Conservation (phyloP, 1,140 invertebrate species). For the Caenorhabditis inopinata region DNA sequence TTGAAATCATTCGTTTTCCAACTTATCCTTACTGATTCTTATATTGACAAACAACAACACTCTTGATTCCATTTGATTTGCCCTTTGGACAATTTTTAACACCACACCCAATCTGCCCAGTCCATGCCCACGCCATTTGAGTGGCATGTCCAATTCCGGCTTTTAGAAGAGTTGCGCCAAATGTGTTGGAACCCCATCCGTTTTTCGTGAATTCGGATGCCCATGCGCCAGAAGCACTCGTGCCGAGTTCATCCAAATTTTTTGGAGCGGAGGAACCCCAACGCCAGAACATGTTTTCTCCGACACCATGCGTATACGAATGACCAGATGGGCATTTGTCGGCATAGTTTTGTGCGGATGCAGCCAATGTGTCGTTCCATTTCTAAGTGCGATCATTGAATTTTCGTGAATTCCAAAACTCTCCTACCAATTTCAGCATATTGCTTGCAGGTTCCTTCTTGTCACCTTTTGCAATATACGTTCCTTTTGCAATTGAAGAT, state of each 20-base stretch:
- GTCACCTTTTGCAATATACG: constrained; percentile 15
- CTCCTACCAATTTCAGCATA: constrained; percentile 18
- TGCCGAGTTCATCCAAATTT: neutral
- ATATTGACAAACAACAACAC: neutral
- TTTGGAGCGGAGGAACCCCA: neutral
- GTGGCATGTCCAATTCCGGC: constrained; percentile 39
- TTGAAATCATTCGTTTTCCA: neutral
- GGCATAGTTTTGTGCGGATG: constrained; percentile 24
- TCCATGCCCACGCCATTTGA: constrained; percentile 33
- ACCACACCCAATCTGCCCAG: constrained; percentile 31
- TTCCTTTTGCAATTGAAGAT: constrained; percentile 25
- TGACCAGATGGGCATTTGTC: constrained; percentile 23
- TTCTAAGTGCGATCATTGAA: neutral
- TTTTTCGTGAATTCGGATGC: constrained; percentile 25
- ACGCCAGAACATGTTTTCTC: constrained; percentile 34
- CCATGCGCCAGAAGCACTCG: constrained; percentile 11
- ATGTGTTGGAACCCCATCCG: constrained; percentile 25
- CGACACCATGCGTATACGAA: neutral
- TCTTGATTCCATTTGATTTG: neutral
- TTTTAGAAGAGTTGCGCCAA: neutral
- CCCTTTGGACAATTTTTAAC: constrained; percentile 8
- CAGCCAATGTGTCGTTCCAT: constrained; percentile 3
- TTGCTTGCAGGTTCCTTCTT: constrained; percentile 2
- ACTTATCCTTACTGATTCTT: neutral
- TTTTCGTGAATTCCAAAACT: neutral